These are phyloP conservation scores for Cremastinae sp. DNA, from an alignment of 2,888 invertebrate genomes.

Conservation along the genomic window DNA sequence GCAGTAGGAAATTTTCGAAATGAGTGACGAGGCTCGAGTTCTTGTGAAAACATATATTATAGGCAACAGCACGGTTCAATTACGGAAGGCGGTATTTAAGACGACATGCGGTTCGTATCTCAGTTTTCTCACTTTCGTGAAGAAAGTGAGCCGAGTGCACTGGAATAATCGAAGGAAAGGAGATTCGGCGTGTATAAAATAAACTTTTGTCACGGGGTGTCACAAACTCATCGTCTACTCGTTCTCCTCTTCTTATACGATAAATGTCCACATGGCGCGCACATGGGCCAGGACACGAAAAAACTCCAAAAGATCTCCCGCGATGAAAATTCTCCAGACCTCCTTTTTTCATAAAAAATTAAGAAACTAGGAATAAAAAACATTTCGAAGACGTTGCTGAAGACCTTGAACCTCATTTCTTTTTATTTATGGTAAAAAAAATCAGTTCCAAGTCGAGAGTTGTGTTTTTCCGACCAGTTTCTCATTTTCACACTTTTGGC, in stretches of 20 bases:
- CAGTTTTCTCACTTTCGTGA: constrained; percentile 21
- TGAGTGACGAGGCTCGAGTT: not conserved
- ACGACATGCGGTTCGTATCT: constrained; percentile 47
- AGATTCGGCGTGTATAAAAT: constrained; percentile 38
- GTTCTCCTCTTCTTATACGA: constrained; percentile 25
- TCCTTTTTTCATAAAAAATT: constrained; percentile 45
- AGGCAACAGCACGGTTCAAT: constrained; percentile 44
- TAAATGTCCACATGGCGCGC: constrained; percentile 59
- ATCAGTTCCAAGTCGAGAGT: not conserved
- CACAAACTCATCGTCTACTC: constrained; percentile 23
- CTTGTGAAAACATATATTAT: constrained; percentile 34
- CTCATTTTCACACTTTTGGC: constrained; percentile 35
- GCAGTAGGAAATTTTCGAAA: constrained; percentile 8
- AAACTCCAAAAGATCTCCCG: constrained; percentile 50
- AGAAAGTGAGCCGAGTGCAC: constrained; percentile 17
- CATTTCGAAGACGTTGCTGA: not conserved
- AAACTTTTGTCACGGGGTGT: constrained; percentile 44
- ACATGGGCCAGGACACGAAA: constrained; percentile 52
- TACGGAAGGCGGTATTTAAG: constrained; percentile 20
- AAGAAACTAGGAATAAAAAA: constrained; percentile 18
- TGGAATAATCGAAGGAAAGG: constrained; percentile 41
- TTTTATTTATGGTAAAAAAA: constrained; percentile 26
- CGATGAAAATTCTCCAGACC: constrained; percentile 51
- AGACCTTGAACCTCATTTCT: constrained; percentile 17
- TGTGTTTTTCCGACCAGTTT: constrained; percentile 16